Evolutionary conservation across 2,888 invertebrate species (phyloP), one percentile per base, ranked within the genome.

Genomic region (Acanthopleura granulata): DNA sequence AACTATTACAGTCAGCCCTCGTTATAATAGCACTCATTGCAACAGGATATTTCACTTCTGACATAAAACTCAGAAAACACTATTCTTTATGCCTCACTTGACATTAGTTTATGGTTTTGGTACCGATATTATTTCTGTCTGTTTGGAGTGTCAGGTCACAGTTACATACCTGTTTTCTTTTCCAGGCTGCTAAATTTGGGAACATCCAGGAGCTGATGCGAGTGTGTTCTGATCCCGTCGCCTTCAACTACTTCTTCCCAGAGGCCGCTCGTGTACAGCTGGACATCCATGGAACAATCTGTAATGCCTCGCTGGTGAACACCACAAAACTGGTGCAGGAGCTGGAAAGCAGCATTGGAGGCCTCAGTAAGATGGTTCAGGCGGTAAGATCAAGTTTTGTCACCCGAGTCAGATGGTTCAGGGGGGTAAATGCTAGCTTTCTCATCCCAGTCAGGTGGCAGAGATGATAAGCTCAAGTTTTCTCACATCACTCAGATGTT

Each of bases 251-350:
- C 40, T n/a, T 71, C 71, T 40, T 71, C 50, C 71, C 71, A 4
- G 50, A 49, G 12, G 6, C n/a, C 9, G 50, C 71, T 22, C 18
- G 12, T 16, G 15, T 22, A 1, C n/a, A 49, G 25, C n/a, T 71
- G 22, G 22, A 71, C n/a, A n/a, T 71, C 50, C 71, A 6, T 18
- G 49, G 22, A 6, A 49, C 71, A 4, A 71, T 71, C 22, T 71
- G 71, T 27, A 71, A 71, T 71, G 71, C 49, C 1, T 29, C 40
- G 3, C 16, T 66, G 3, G 50, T 71, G n/a, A 71, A 71, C 71
- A n/a, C 1, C 50, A 71, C 71, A 16, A 71, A 71, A 49, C 71
- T 71, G 16, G n/a, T 71, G 6, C n/a, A 16, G n/a, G 71, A 71
- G 25, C 15, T 71, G 50, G n/a, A 71, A n/a, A 27, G 14, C 71